Base-by-base conservation (phyloP, 2,888 invertebrate genomes). In the Dascillus cervinus region DNA sequence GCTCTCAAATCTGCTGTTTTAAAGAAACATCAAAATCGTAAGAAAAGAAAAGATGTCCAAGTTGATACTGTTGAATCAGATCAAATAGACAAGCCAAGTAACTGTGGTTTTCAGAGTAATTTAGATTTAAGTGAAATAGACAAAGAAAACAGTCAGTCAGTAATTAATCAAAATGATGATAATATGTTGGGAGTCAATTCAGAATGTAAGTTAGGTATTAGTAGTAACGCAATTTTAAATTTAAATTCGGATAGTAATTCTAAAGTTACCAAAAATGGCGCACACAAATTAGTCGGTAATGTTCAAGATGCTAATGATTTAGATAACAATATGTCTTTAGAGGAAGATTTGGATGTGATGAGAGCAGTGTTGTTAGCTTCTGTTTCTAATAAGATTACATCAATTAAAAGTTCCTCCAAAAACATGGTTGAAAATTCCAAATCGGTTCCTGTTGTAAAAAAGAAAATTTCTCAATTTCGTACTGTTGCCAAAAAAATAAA, bases 1-100 rank as follows among this genome's bases (percentile, higher is more conserved):
- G 81, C 80, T 30, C 60, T 81, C n/a, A 74, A 72, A 46, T 79
- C 81, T n/a, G 76, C 80, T 3, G 62, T 79, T 22, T 49, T 79
- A 22, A 79, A 79, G 46, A 79, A 79, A 57, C 75, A 73, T 34
- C 69, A 72, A 42, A 71, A 76, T 54, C 67, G 73, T 52, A 73
- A 73, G 57, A 58, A 56, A 36, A 45, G 52, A 25, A 60, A 56
- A 51, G 46, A 47, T 46, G 50, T 54, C 36, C 52, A 57, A 44
- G 50, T 51, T 30, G 43, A 34, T 30, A 36, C 35, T 33, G 37
- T 44, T 36, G 5, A 4, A 17, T 17, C 17, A 6, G 5, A 6
- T 17, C 17, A 4, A 4, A 15, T 33, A 22, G 34, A 34, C 21
- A 32, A 31, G n/a, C 10, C 11, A 3, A 30, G 26, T 28, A 22